Percentiles rank a stretch among this genome's conserved stretches.
These are phyloP conservation scores for Chrysolophus pictus DNA, from an alignment of 2,797 vertebrate genomes.

Conservation along the genomic window DNA sequence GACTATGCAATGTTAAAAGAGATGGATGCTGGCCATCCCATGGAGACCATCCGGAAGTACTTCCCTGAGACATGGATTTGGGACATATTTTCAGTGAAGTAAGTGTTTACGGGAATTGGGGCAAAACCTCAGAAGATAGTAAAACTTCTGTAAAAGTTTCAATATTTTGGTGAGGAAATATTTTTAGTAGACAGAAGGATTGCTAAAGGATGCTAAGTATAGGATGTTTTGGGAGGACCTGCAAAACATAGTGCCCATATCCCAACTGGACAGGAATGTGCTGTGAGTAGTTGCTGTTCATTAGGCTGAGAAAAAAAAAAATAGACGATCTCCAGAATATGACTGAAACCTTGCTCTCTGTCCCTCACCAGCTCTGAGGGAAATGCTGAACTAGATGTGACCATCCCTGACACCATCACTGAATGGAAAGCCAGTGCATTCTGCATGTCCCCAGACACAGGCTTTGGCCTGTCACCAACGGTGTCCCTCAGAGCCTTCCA, in stretches of 20 bases:
- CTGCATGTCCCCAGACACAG: slow-evolving; percentile 73
- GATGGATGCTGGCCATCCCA: background rate
- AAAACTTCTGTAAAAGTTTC: background rate
- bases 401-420: slow-evolving; percentile 80
- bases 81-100: slow-evolving; percentile 68
- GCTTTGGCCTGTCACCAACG: slow-evolving; percentile 84
- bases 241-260: background rate
- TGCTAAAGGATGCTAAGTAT: background rate
- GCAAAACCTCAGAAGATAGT: background rate
- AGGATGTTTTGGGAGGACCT: background rate
- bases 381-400: slow-evolving; percentile 59
- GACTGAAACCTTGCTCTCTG: background rate
- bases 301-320: background rate
- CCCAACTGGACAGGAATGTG: background rate
- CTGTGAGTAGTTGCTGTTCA: background rate
- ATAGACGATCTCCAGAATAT: background rate
- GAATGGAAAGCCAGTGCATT: slow-evolving; percentile 78
- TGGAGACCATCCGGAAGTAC: slow-evolving; percentile 67
- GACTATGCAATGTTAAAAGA: background rate
- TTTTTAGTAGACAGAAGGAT: background rate
- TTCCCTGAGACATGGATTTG: slow-evolving; percentile 83
- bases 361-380: slow-evolving; percentile 58
- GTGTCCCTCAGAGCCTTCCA: slow-evolving; percentile 83
- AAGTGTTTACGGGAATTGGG: slow-evolving; percentile 18
- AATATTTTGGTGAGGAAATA: background rate